Conservation (phyloP, 2,113 vertebrate genomes). For the Peromyscus maniculatus region DNA sequence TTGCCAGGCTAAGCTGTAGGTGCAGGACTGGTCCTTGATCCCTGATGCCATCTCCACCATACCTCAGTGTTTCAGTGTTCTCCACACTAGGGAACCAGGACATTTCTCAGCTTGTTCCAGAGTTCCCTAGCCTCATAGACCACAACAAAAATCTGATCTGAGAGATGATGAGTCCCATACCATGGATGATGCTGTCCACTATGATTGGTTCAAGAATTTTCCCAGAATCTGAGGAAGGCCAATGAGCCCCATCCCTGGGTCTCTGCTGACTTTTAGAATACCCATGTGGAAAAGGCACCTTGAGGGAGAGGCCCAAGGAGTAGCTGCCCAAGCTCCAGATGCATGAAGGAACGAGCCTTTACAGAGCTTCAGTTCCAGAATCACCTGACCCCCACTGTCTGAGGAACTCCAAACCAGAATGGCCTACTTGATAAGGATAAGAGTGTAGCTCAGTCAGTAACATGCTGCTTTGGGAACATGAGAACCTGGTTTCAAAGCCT, state of each 20-base stretch:
- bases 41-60: not conserved
- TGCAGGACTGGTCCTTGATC: not conserved
- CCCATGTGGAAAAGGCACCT: not conserved
- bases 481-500: not conserved
- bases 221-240: not conserved
- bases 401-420: not conserved
- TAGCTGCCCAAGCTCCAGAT: not conserved
- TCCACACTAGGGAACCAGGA: not conserved
- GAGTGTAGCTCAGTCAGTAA: not conserved
- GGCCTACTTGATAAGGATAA: not conserved
- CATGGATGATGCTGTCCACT: not conserved
- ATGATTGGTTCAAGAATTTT: not conserved
- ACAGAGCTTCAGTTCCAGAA: not conserved
- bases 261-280: constrained; percentile 2
- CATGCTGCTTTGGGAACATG: not conserved
- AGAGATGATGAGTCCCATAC: not conserved
- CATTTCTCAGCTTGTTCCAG: not conserved
- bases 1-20: fast-evolving
- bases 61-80: not conserved
- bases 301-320: not conserved
- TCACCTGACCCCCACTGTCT: not conserved
- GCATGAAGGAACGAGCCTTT: not conserved
- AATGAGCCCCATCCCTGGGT: not conserved
- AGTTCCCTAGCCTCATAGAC: not conserved
- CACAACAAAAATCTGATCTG: not conserved